phyloP scores from a whole-genome alignment of 2,113 vertebrate genomes.

The Indicator indicator region DNA sequence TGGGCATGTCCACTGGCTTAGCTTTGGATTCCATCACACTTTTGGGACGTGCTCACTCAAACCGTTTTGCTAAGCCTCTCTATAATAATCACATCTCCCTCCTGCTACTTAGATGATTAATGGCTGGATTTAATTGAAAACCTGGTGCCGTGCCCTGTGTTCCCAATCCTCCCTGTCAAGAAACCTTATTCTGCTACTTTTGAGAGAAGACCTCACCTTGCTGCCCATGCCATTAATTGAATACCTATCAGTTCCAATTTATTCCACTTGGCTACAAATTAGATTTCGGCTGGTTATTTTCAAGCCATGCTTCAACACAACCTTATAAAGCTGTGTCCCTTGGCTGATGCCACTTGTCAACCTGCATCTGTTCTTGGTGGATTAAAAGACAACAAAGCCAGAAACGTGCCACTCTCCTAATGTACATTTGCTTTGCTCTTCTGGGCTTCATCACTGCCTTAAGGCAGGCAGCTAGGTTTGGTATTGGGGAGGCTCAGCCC shows the following conservation, averaged over 20 bases:
- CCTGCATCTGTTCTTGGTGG: constrained; percentile 50
- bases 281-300: constrained; percentile 58
- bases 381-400: constrained; percentile 44
- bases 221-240: constrained; percentile 54
- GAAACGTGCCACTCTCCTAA: background rate
- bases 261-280: constrained; percentile 69
- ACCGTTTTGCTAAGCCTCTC: constrained; percentile 5
- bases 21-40: background rate
- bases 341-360: constrained; percentile 51
- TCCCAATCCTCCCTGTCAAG: background rate
- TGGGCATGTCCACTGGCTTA: background rate
- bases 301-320: constrained; percentile 31
- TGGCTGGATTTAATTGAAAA: constrained; percentile 31
- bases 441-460: background rate
- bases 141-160: background rate
- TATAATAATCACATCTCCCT: background rate
- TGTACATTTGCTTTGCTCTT: background rate
- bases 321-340: constrained; percentile 47
- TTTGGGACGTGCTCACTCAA: background rate
- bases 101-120: constrained; percentile 9
- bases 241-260: constrained; percentile 63
- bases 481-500: background rate
- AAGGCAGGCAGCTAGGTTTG: background rate
- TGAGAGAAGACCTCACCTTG: constrained; percentile 34
- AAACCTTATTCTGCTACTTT: constrained; percentile 41